Percentiles rank a stretch among this genome's conserved stretches.
These are phyloP conservation scores for Allobates femoralis DNA, from an alignment of 2,797 vertebrate species.

Conservation along the genomic window DNA sequence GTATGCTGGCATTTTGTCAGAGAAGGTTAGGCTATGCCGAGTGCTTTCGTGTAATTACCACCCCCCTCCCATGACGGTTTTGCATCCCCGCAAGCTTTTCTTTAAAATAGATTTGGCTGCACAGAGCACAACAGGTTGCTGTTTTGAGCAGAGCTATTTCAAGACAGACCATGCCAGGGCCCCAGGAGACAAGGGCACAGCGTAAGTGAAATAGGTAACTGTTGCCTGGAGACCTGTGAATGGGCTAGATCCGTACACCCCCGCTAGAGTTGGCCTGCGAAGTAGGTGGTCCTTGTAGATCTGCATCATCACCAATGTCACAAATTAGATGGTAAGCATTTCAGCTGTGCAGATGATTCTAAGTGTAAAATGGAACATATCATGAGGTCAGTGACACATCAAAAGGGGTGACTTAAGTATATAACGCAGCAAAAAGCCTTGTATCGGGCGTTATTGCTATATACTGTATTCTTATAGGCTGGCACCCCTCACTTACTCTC, in stretches of 20 bases:
- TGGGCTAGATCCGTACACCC: constrained; percentile 38
- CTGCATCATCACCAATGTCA: constrained; percentile 44
- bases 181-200: constrained; percentile 53
- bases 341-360: constrained; percentile 37
- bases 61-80: neutral
- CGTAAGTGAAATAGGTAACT: constrained; percentile 35
- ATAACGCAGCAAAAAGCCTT: constrained; percentile 31
- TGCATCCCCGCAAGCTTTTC: constrained; percentile 21
- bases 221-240: constrained; percentile 60
- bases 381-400: constrained; percentile 33
- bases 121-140: constrained; percentile 51
- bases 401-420: constrained; percentile 15
- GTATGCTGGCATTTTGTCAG: neutral
- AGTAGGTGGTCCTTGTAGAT: constrained; percentile 49
- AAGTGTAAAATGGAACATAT: constrained; percentile 24
- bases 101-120: constrained; percentile 53
- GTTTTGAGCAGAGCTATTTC: constrained; percentile 58
- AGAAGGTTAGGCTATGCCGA: neutral
- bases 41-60: constrained; percentile 33
- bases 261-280: constrained; percentile 39
- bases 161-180: constrained; percentile 38
- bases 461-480: neutral
- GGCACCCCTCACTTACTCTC: neutral
- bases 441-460: neutral
- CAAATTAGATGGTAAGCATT: constrained; percentile 51